phyloP scores from a whole-genome alignment of 2,113 vertebrate genomes.

The Trematocara unimaculatum region DNA sequence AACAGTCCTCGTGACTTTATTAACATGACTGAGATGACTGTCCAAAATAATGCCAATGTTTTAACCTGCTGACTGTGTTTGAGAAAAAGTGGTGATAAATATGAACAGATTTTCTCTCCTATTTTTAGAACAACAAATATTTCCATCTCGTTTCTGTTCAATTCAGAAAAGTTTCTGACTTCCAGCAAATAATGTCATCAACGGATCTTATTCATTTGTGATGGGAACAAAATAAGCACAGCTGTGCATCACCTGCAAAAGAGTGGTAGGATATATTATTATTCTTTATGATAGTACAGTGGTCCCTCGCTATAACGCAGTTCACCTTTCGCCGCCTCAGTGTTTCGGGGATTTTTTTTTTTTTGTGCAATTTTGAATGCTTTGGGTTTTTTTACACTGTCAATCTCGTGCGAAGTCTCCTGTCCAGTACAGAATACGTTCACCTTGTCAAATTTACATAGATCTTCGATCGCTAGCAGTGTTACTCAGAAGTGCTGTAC shows the following conservation, averaged over 20 bases:
- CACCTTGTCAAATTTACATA: background rate
- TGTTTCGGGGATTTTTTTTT: background rate
- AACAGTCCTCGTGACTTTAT: background rate
- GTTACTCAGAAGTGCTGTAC: background rate
- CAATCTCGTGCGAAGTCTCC: background rate
- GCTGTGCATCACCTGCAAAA: background rate
- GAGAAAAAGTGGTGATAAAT: background rate
- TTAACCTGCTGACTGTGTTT: background rate
- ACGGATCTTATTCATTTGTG: background rate
- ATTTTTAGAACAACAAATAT: background rate
- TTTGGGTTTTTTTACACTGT: background rate
- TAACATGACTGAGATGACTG: background rate
- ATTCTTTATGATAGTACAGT: background rate
- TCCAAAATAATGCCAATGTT: background rate
- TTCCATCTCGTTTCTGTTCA: background rate
- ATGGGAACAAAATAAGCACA: background rate
- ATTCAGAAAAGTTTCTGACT: background rate
- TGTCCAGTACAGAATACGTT: background rate
- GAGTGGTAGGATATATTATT: background rate
- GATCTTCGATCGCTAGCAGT: background rate
- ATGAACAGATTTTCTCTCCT: background rate
- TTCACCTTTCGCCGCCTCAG: accelerated
- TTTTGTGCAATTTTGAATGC: background rate
- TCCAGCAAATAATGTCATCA: background rate
- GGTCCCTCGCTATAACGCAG: background rate